Conservation (phyloP, 2,888 invertebrate genomes). For the Sclerodermus sp. region DNA sequence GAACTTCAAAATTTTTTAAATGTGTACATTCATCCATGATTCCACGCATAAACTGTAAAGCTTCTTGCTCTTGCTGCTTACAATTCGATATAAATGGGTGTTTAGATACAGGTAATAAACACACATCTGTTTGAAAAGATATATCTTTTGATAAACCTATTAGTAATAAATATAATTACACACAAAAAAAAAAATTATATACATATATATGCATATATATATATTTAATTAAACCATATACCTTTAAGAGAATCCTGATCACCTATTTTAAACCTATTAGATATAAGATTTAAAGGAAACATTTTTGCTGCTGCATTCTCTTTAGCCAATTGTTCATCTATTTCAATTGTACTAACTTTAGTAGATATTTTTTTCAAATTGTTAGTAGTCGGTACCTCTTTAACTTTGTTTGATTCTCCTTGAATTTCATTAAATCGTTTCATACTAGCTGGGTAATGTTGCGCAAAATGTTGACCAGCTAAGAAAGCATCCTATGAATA, state of each 20-base stretch:
- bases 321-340: constrained; percentile 28
- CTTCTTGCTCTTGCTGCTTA: constrained; percentile 76
- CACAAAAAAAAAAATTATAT: too few relatives aligned
- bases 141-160: too few relatives aligned
- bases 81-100: constrained; percentile 40
- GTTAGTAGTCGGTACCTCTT: constrained; percentile 8
- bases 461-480: constrained; percentile 76
- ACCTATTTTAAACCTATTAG: constrained; percentile 42
- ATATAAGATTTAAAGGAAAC: constrained; percentile 49
- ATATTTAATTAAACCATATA: constrained; percentile 12
- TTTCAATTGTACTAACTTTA: constrained; percentile 6
- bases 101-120: constrained; percentile 47
- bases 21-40: constrained; percentile 99
- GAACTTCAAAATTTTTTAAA: constrained; percentile 86
- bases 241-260: constrained; percentile 43
- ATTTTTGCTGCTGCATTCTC: constrained; percentile 49
- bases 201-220: neutral
- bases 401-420: constrained; percentile 38
- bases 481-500: constrained; percentile 57
- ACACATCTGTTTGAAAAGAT: constrained; percentile 41
- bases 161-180: too few relatives aligned
- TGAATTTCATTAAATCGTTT: constrained; percentile 56
- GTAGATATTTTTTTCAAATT: constrained; percentile 6
- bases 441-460: constrained; percentile 63
- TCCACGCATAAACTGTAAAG: constrained; percentile 91